Evolutionary conservation across 37 sponge, comb jelly and placozoan species (phyloP), one percentile per base, ranked within the genome.

Genomic region (Bolinopsis microptera): DNA sequence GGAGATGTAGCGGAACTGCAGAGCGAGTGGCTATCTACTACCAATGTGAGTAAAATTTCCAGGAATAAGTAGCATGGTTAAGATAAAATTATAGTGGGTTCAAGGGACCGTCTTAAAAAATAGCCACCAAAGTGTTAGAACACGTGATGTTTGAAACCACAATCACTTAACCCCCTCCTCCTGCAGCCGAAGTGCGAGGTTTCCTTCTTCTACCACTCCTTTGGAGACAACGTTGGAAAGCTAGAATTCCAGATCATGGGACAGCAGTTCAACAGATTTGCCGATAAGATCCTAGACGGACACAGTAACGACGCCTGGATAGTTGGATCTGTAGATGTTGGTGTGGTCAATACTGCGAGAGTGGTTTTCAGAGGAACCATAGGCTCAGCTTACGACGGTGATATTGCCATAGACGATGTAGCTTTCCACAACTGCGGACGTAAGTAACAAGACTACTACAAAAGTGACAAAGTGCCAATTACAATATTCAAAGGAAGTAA

Each of bases 381-480:
- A 9, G 93, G 93, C 1, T 31, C 69, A 24, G 68, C 70, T 26
- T 93, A 74, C 31, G 76, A 69, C 30, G 93, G 93, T 24, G 93
- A 93, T 69, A 93, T 93, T 32, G 93, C 93, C 69, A 72, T 93
- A 28, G 93, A 93, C 67, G 93, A 93, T 38, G 76, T 93, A 38
- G 76, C 93, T 18, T 93, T 93, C 93, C 90, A 86, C 90, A 86
- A 86, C 90, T 86, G 90, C 61, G 61, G 61, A 38, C 8, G 90
- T 86, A 34, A 86, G 90, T 41, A 39, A n/a, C n/a, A n/a, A n/a
- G n/a, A n/a, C n/a, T n/a, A n/a, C n/a, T n/a, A n/a, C n/a, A n/a
- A n/a, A n/a, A n/a, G n/a, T n/a, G n/a, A n/a, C n/a, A n/a, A n/a
- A n/a, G n/a, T n/a, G n/a, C n/a, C n/a, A n/a, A n/a, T n/a, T n/a